Percentiles rank a stretch among this genome's conserved stretches.
Evolutionary conservation across 1,140 invertebrate species (phyloP).

Genomic region (Temnothorax curvispinosus): DNA sequence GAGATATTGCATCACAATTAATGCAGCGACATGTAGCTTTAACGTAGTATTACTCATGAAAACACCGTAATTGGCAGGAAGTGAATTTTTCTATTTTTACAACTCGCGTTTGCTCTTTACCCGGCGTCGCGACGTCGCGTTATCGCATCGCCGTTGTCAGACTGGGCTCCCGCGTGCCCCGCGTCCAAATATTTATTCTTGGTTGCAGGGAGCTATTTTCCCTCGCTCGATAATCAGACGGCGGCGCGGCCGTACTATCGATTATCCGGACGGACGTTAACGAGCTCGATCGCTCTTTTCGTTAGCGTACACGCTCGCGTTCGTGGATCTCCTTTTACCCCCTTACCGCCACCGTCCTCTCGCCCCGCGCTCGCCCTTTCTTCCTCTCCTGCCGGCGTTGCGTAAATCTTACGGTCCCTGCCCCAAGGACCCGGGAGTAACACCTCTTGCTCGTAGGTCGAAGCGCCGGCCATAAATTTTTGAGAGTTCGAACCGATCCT

Average conservation of each 20-base stretch:
- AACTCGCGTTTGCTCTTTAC: neutral
- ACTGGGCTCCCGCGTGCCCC: neutral
- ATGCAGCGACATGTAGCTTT: neutral
- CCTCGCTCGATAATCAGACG: constrained; percentile 51
- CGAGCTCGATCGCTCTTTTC: constrained; percentile 73
- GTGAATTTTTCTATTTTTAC: neutral
- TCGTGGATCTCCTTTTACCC: constrained; percentile 60
- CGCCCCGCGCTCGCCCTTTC: neutral
- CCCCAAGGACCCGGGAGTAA: constrained; percentile 75
- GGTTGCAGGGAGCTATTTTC: constrained; percentile 37
- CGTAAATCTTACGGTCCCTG: constrained; percentile 80
- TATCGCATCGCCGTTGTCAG: neutral
- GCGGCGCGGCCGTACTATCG: constrained; percentile 61
- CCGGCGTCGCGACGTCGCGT: neutral
- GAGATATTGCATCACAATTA: neutral
- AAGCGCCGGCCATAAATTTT: constrained; percentile 85
- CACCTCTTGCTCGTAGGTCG: constrained; percentile 76
- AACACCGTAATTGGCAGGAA: neutral
- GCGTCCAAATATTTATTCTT: constrained; percentile 48
- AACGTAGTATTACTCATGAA: neutral
- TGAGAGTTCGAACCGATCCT: constrained; percentile 77
- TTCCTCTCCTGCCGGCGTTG: constrained; percentile 74
- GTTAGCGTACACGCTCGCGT: constrained; percentile 63
- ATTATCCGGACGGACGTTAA: constrained; percentile 72
- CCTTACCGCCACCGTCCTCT: neutral